Evolutionary conservation across 2,888 invertebrate genomes (phyloP).

Genomic region (Drosophila mettleri): DNA sequence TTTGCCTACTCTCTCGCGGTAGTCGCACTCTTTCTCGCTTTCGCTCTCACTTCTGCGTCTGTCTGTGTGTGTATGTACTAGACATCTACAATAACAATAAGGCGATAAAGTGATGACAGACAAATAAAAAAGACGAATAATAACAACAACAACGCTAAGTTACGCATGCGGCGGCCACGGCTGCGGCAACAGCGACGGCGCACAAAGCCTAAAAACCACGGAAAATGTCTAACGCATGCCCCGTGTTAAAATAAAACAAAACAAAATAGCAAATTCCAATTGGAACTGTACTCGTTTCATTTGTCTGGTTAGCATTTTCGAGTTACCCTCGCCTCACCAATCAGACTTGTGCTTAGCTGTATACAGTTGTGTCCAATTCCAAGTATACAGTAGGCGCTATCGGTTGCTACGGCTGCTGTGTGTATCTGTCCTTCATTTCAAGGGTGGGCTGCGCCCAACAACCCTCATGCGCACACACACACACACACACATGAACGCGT

Average conservation of each 20-base stretch:
- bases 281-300: slow-evolving; percentile 62
- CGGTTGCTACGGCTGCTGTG: slow-evolving; percentile 39
- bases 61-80: slow-evolving; percentile 30
- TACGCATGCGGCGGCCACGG: slow-evolving; percentile 68
- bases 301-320: slow-evolving; percentile 10
- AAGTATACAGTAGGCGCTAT: slow-evolving; percentile 14
- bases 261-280: slow-evolving; percentile 40
- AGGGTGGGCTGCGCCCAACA: slow-evolving; percentile 45
- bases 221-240: slow-evolving; percentile 46
- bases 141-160: slow-evolving; percentile 40
- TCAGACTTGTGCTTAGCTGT: slow-evolving; percentile 10
- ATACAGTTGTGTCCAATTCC: slow-evolving; percentile 38
- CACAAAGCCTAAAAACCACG: slow-evolving; percentile 28
- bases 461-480: slow-evolving; percentile 32
- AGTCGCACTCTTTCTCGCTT: slow-evolving; percentile 10
- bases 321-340: slow-evolving; percentile 9
- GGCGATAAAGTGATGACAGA: slow-evolving; percentile 45
- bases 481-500: slow-evolving; percentile 5
- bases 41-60: slow-evolving; percentile 9
- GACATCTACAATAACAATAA: slow-evolving; percentile 50
- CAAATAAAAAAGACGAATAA: slow-evolving; percentile 28
- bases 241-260: slow-evolving; percentile 20
- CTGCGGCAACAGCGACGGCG: slow-evolving; percentile 59
- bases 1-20: slow-evolving; percentile 26
- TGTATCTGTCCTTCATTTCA: slow-evolving; percentile 52